Evolutionary conservation across 2,113 vertebrate genomes (phyloP).

Genomic region (Tychaedon coryphoeus): DNA sequence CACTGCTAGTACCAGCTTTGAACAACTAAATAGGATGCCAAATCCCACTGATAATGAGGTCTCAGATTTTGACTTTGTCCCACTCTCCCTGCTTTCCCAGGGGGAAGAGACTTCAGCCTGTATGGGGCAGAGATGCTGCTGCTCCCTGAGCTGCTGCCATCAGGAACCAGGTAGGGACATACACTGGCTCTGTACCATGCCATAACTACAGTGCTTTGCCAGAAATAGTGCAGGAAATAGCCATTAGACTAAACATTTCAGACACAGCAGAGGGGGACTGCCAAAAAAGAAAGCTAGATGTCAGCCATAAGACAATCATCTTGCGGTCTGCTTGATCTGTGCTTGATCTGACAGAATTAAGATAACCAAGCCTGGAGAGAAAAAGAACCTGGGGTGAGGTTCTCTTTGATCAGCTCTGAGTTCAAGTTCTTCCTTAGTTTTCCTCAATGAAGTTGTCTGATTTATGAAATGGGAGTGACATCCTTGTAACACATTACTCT

Average conservation of each 20-base stretch:
- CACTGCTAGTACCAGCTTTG: neutral
- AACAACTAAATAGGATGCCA: neutral
- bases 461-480: neutral
- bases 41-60: neutral
- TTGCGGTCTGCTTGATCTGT: neutral
- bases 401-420: neutral
- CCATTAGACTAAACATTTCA: neutral
- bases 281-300: neutral
- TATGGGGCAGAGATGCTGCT: neutral
- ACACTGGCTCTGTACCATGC: neutral
- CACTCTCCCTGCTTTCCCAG: neutral
- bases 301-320: neutral
- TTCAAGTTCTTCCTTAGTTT: neutral
- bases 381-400: neutral
- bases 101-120: neutral
- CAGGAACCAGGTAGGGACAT: neutral
- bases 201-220: neutral
- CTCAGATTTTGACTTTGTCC: neutral
- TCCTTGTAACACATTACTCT: fast-evolving
- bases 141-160: neutral
- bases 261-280: neutral
- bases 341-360: neutral
- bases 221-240: neutral
- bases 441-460: neutral
- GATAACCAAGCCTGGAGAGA: neutral